These are phyloP conservation scores for Crematogaster levior DNA, from an alignment of 2,888 invertebrate species.

Conservation along the genomic window DNA sequence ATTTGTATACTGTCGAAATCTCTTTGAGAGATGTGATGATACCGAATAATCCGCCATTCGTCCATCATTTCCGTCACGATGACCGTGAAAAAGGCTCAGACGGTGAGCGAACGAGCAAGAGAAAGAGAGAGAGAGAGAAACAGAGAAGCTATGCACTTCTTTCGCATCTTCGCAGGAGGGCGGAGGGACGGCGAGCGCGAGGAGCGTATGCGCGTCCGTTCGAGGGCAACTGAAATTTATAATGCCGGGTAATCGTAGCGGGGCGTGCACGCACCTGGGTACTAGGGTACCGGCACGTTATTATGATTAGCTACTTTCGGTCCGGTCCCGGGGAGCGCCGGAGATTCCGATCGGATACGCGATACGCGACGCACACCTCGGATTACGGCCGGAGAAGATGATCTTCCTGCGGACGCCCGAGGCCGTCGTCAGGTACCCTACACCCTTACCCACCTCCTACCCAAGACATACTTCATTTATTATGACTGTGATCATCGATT, in stretches of 20 bases:
- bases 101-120: background rate
- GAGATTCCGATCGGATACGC: slow-evolving; percentile 85
- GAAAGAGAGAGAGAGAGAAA: background rate
- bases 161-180: slow-evolving; percentile 34
- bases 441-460: slow-evolving; percentile 77
- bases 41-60: background rate
- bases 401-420: slow-evolving; percentile 82
- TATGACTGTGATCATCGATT: slow-evolving; percentile 85
- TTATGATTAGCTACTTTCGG: slow-evolving; percentile 85
- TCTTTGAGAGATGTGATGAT: background rate
- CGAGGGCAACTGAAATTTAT: slow-evolving; percentile 82
- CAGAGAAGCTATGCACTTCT: slow-evolving; percentile 6
- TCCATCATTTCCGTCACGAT: slow-evolving; percentile 16
- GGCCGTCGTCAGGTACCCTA: slow-evolving; percentile 84
- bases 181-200: slow-evolving; percentile 12
- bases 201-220: slow-evolving; percentile 64
- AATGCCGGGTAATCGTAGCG: slow-evolving; percentile 80
- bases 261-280: slow-evolving; percentile 82
- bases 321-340: slow-evolving; percentile 78
- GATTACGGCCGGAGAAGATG: slow-evolving; percentile 83
- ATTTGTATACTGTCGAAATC: background rate
- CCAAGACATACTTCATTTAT: slow-evolving; percentile 84
- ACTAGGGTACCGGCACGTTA: slow-evolving; percentile 81
- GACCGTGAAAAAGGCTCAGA: slow-evolving; percentile 13
- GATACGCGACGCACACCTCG: slow-evolving; percentile 85